phyloP scores from a whole-genome alignment of 1,140 invertebrate genomes.

The Idris sp. region DNA sequence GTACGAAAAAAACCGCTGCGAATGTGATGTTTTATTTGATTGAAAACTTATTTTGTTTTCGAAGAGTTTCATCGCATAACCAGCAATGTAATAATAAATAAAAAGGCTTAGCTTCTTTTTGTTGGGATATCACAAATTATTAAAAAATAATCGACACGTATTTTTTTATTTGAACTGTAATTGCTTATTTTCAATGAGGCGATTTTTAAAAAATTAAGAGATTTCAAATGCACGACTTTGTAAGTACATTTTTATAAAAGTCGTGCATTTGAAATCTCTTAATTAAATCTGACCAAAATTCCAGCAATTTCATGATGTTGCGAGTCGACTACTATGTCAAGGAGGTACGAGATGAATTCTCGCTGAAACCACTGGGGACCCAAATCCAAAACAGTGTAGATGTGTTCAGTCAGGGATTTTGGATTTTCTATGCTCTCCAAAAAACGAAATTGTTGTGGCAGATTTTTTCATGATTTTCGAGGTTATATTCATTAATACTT shows the following conservation, averaged over 20 bases:
- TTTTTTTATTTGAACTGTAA: too few relatives aligned
- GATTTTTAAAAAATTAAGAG: slow-evolving; percentile 70
- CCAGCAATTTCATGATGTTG: slow-evolving; percentile 71
- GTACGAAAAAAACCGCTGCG: slow-evolving; percentile 69
- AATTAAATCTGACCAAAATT: slow-evolving; percentile 69
- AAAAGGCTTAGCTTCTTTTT: slow-evolving; percentile 67
- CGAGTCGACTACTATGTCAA: slow-evolving; percentile 72
- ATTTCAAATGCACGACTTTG: slow-evolving; percentile 68
- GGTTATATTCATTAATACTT: slow-evolving; percentile 56
- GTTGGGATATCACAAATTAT: slow-evolving; percentile 59
- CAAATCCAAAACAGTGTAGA: slow-evolving; percentile 71
- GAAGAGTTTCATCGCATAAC: slow-evolving; percentile 50
- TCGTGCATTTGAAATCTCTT: slow-evolving; percentile 59
- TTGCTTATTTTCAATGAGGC: too few relatives aligned
- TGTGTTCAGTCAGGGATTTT: slow-evolving; percentile 56
- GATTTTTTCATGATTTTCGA: slow-evolving; percentile 62
- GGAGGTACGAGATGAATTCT: slow-evolving; percentile 71
- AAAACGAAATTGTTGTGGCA: slow-evolving; percentile 73
- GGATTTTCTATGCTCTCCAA: slow-evolving; percentile 68
- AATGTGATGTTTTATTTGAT: slow-evolving; percentile 68
- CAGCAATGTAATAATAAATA: slow-evolving; percentile 71
- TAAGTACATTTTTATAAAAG: too few relatives aligned
- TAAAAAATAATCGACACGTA: slow-evolving; percentile 65
- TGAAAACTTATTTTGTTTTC: slow-evolving; percentile 68
- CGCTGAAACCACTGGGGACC: slow-evolving; percentile 73